phyloP scores from a whole-genome alignment of 2,797 vertebrate species.

The Coreius guichenoti region DNA sequence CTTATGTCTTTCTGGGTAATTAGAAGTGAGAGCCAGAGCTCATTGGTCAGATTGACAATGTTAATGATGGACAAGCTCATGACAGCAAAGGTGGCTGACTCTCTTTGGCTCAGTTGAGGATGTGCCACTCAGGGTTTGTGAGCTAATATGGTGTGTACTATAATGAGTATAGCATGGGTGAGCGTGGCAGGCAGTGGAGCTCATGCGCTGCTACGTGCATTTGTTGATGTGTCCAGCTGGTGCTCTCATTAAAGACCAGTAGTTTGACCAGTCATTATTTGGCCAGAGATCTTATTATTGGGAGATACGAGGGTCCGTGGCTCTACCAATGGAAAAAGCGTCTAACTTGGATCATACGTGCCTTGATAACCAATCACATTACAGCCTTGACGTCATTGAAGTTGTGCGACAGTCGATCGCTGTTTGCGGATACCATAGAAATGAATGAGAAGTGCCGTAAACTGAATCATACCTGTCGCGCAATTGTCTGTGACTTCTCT shows the following conservation, averaged over 20 bases:
- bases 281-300: no score
- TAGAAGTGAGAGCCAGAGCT: constrained; percentile 61
- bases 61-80: constrained; percentile 41
- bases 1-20: constrained; percentile 58
- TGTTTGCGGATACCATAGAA: no score
- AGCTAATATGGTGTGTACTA: constrained; percentile 57
- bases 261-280: constrained; percentile 46
- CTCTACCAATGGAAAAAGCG: no score
- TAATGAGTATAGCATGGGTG: constrained; percentile 55
- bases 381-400: no score
- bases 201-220: constrained; percentile 47
- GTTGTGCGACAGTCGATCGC: no score
- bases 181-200: constrained; percentile 21
- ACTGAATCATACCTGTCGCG: neutral
- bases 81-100: constrained; percentile 37
- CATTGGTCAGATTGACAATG: constrained; percentile 53
- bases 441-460: neutral
- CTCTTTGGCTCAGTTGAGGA: constrained; percentile 24
- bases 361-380: no score
- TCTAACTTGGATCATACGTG: no score
- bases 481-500: neutral
- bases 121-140: constrained; percentile 58
- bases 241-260: constrained; percentile 67
- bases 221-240: constrained; percentile 71
- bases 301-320: no score